Base-by-base conservation (phyloP, 2,113 vertebrate genomes). In the Crotalus viridis region DNA sequence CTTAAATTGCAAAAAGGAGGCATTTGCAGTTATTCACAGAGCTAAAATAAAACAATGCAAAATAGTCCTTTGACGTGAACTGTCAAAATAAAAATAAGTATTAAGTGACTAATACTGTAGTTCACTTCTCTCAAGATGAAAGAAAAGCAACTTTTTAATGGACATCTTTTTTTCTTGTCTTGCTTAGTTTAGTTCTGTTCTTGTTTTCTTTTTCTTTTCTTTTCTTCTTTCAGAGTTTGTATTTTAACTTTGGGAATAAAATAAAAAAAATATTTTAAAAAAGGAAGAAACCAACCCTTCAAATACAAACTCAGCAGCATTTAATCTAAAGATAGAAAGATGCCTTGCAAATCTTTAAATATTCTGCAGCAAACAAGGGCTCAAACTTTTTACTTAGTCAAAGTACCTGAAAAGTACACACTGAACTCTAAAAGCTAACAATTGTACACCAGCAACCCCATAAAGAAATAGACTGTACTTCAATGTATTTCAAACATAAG, bases 331-430 rank as follows among this genome's bases (percentile, higher is more conserved):
- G 46, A 56, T n/a, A 94, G 88, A 74, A 94, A 13, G 52, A 69
- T 86, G 33, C 21, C 81, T 39, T 61, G 33, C 54, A 92, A 92
- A 85, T 86, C 12, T 90, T 33, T 10, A n/a, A 90, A 0, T 3
- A 59, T 91, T n/a, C 6, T 93, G 92, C 87, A 91, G 93, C 87
- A 13, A 91, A 89, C 87, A 85, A 93, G 85, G 69, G 93, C 90
- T 21, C 33, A 13, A 46, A 93, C 13, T 43, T 57, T 28, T n/a
- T 13, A 21, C 85, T 59, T 59, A 17, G 15, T 52, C 48, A 61
- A 74, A 12, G 54, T 93, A 94, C 56, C 59, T 56, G 52, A 21
- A 48, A 86, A 88, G 85, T 3, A 0, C 0, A 55, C 8, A 0
- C 22, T 94, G 87, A 95, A 93, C 87, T 93, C 88, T 0, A 93